Conservation (phyloP, 2,113 vertebrate genomes). For the Casuarius casuarius region DNA sequence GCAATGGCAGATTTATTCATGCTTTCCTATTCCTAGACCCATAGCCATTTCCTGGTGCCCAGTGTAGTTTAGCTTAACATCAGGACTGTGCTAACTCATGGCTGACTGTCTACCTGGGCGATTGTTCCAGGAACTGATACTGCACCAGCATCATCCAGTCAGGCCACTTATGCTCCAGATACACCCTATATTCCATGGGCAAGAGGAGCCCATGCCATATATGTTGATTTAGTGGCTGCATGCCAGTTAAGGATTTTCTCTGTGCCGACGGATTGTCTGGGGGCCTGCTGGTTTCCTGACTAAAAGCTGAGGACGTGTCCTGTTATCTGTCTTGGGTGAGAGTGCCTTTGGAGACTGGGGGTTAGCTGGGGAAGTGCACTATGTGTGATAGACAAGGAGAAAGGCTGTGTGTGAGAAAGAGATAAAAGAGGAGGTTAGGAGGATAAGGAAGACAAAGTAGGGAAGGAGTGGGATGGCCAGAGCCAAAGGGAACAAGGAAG, state of each 20-base stretch:
- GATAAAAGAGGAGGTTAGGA: neutral
- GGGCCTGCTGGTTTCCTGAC: neutral
- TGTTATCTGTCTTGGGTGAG: neutral
- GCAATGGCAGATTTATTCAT: neutral
- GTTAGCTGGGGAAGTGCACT: neutral
- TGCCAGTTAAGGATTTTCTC: neutral
- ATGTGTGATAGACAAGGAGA: neutral
- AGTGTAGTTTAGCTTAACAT: neutral
- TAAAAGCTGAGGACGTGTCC: neutral
- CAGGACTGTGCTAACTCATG: neutral
- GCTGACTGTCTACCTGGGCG: neutral
- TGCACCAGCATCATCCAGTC: neutral
- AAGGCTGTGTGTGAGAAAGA: neutral
- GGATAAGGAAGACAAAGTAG: neutral
- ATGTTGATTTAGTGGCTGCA: neutral
- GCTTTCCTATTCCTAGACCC: neutral
- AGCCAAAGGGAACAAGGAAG: neutral
- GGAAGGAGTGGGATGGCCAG: neutral
- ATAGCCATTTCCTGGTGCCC: neutral
- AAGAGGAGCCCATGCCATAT: neutral
- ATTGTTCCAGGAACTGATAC: neutral
- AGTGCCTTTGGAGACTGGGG: neutral
- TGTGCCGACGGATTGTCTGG: neutral
- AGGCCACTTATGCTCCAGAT: neutral
- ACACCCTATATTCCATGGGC: neutral